Percentiles rank a stretch among this genome's conserved stretches.
Evolutionary conservation across 2,797 vertebrate genomes (phyloP).

Genomic region (Pseudomugil tenellus): DNA sequence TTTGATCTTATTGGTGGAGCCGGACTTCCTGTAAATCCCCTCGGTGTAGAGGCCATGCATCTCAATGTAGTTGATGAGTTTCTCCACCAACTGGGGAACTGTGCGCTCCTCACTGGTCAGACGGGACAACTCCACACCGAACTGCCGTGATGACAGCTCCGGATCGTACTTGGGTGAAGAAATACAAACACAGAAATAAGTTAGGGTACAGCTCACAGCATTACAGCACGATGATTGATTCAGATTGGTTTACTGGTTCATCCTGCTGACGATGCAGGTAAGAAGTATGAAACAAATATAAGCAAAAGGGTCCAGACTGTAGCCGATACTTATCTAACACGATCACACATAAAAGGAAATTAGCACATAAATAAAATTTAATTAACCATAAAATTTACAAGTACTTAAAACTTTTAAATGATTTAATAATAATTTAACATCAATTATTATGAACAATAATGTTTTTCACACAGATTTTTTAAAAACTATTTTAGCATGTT

Average conservation of each 20-base stretch:
- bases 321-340: no score
- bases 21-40: conserved; percentile 96
- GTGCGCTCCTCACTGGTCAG: conserved; percentile 91
- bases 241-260: background rate
- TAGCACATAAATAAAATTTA: no score
- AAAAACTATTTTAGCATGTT: background rate
- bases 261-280: background rate
- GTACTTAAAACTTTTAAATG: no score
- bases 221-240: background rate
- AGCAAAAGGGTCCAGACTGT: no score
- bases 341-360: no score
- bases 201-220: background rate
- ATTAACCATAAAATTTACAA: no score
- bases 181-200: conserved; percentile 1
- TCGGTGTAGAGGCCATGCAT: conserved; percentile 97
- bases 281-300: background rate
- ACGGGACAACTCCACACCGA: conserved; percentile 91
- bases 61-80: conserved; percentile 97
- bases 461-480: background rate
- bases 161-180: conserved; percentile 86
- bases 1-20: conserved; percentile 96
- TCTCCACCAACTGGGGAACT: conserved; percentile 92
- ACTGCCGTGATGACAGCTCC: conserved; percentile 91
- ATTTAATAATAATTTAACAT: no score
- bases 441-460: background rate